Percentiles rank a stretch among this genome's conserved stretches.
Conservation (phyloP, 1,140 invertebrate species). For the Hetaerina americana region DNA sequence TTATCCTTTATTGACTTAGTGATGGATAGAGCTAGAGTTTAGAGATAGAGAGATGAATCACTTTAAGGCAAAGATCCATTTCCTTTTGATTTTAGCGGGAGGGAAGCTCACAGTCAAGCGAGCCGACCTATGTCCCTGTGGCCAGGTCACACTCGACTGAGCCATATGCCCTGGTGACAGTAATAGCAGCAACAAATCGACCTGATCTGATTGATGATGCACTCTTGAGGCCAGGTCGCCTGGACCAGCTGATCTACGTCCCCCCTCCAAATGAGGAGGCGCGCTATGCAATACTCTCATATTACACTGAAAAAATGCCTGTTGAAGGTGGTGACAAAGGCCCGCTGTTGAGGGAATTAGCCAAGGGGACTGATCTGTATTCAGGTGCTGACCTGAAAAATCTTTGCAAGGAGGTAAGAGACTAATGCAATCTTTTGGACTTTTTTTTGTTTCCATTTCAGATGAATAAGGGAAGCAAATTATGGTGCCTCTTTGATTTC, state of each 20-base stretch:
- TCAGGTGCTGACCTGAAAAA: slow-evolving; percentile 68
- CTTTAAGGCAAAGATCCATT: no score
- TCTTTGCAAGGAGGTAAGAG: slow-evolving; percentile 49
- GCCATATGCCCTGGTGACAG: slow-evolving; percentile 40
- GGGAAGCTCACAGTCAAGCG: no score
- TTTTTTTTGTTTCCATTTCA: neutral
- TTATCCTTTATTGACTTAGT: no score
- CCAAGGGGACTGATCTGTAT: slow-evolving; percentile 44
- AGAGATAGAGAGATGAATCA: no score
- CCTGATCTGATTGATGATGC: slow-evolving; percentile 68
- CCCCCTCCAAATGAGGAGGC: slow-evolving; percentile 50
- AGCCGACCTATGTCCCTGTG: no score
- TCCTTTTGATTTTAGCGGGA: no score
- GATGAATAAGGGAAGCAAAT: neutral
- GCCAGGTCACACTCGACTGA: no score
- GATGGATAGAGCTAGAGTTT: no score
- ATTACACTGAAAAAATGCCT: slow-evolving; percentile 45
- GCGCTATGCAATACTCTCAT: slow-evolving; percentile 43
- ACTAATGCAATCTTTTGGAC: neutral
- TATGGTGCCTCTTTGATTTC: no score
- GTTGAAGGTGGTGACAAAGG: slow-evolving; percentile 41
- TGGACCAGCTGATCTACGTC: slow-evolving; percentile 62
- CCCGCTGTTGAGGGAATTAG: slow-evolving; percentile 35
- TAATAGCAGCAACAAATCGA: slow-evolving; percentile 64
- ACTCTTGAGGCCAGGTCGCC: slow-evolving; percentile 56